Base-by-base conservation (phyloP, 2,113 vertebrate genomes). In the Lophura nycthemera region DNA sequence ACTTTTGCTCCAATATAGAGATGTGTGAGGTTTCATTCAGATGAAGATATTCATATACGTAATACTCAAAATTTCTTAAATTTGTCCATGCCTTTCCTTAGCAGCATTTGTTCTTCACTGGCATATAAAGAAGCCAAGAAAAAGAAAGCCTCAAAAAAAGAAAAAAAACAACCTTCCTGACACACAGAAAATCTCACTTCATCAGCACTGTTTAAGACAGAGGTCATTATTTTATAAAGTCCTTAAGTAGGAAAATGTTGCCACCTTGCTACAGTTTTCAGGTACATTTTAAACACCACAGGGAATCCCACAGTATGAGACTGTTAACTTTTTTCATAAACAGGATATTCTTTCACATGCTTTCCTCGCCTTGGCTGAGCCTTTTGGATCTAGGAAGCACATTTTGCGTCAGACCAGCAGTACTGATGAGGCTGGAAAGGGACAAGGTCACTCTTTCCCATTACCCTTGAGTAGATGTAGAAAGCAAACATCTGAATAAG, bases 311-410 rank as follows among this genome's bases (percentile, higher is more conserved):
- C 11, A 19, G 45, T 50, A 87, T 24, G 82, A 66, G 59, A 75
- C 5, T 12, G 40, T 34, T 47, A 88, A 52, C 10, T 4, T 88
- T 87, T 86, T 72, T 47, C 38, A 60, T 73, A 71, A 82, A 69
- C 19, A 50, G 0, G 0, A 22, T 32, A 48, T 7, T 45, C 8
- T 86, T 79, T 48, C 40, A 67, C 12, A 22, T 0, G 1, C 13
- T 75, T 89, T 71, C 27, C 34, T 72, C 18, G 0, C 40, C 27
- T 65, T 32, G 16, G 10, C 24, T 73, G 77, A 86, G 70, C 36
- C 52, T 92, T 79, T 79, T 6, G 25, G 40, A 91, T 6, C 19
- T 32, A 63, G 9, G n/a, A 91, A 84, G 82, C 29, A 45, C 29
- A 38, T 59, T 86, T 25, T 88, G 40, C 32, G 47, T 79, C 24